Evolutionary conservation across 1,140 invertebrate species (phyloP).

Genomic region (Drosophila ananassae): DNA sequence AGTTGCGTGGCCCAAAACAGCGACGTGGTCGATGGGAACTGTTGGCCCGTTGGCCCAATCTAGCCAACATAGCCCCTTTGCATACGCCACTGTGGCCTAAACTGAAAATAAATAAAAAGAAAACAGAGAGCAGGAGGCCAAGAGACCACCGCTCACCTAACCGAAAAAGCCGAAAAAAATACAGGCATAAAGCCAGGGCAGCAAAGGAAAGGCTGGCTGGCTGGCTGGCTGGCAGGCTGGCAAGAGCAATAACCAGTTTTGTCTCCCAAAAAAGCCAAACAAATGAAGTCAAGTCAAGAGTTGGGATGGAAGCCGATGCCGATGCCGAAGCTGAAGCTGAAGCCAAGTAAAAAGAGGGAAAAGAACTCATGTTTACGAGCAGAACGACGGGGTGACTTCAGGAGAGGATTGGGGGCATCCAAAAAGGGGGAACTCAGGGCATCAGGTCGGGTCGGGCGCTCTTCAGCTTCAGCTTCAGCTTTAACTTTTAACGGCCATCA

Average conservation of each 20-base stretch:
- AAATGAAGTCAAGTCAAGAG: conserved; percentile 74
- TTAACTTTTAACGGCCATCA: conserved; percentile 77
- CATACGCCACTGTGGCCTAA: conserved; percentile 64
- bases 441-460: conserved; percentile 73
- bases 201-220: conserved; percentile 36
- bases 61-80: conserved; percentile 68
- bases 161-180: conserved; percentile 30
- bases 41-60: conserved; percentile 46
- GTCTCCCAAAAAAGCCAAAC: conserved; percentile 82
- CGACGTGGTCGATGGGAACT: conserved; percentile 47
- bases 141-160: conserved; percentile 56
- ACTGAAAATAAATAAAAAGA: conserved; percentile 19
- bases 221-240: not conserved
- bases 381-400: conserved; percentile 28
- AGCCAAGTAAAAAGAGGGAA: conserved; percentile 50
- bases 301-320: not conserved
- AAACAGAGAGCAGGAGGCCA: conserved; percentile 54
- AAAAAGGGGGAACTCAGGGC: conserved; percentile 23
- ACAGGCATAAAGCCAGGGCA: conserved; percentile 16
- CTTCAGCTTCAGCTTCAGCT: conserved; percentile 45
- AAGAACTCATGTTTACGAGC: conserved; percentile 80
- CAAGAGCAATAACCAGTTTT: conserved; percentile 82
- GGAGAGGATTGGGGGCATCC: conserved; percentile 31
- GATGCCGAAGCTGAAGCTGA: not conserved
- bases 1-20: conserved; percentile 31